phyloP scores from a whole-genome alignment of 1,140 invertebrate genomes.

The Bombus affinis region DNA sequence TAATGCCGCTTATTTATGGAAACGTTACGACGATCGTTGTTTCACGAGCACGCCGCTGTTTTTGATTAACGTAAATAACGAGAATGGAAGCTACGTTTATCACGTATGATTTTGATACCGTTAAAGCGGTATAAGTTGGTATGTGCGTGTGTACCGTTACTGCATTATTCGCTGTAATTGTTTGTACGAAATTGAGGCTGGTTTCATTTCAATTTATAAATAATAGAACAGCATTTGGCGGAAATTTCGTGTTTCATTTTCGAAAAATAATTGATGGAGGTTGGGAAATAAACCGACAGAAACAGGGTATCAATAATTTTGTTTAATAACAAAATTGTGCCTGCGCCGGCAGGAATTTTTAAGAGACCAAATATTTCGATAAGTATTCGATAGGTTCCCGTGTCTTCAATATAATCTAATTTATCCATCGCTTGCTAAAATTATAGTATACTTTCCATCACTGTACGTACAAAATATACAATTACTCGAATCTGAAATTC shows the following conservation, averaged over 20 bases:
- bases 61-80: conserved; percentile 41
- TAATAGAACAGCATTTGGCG: not conserved
- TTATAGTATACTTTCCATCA: no score
- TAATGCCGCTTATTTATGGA: conserved; percentile 42
- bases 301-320: not conserved
- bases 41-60: not conserved
- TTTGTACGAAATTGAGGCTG: conserved; percentile 3
- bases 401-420: not conserved
- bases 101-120: conserved; percentile 9
- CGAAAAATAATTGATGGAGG: not conserved
- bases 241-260: not conserved
- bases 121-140: not conserved
- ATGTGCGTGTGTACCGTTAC: not conserved
- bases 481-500: not conserved
- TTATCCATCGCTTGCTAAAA: no score
- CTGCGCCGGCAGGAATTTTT: not conserved
- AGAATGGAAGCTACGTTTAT: not conserved
- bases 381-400: no score
- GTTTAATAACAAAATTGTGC: not conserved
- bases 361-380: not conserved
- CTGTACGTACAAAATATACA: not conserved
- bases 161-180: conserved; percentile 8
- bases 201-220: conserved; percentile 17
- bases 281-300: not conserved
- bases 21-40: conserved; percentile 23